These are phyloP conservation scores for Drosophila putrida DNA, from an alignment of 2,888 invertebrate genomes.

Conservation along the genomic window DNA sequence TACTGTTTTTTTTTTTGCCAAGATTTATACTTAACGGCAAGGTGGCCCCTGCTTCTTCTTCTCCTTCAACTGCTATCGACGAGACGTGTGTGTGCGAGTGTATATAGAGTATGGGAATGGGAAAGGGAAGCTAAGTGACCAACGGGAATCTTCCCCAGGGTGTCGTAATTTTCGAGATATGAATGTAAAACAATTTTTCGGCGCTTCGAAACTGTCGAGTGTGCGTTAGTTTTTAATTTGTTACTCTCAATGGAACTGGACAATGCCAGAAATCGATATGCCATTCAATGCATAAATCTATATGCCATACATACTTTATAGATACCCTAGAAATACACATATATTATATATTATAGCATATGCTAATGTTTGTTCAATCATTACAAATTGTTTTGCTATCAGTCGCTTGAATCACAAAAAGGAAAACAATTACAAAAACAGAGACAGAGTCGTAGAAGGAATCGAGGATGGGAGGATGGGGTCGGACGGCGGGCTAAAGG, in stretches of 20 bases:
- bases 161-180: slow-evolving; percentile 85
- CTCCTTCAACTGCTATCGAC: not conserved
- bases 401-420: slow-evolving; percentile 49
- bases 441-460: not conserved
- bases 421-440: slow-evolving; percentile 54
- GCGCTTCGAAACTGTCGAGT: slow-evolving; percentile 63
- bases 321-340: not conserved
- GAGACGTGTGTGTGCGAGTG: slow-evolving; percentile 13
- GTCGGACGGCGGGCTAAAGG: not conserved
- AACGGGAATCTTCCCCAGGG: slow-evolving; percentile 81
- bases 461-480: not conserved
- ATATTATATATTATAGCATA: not conserved
- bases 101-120: not conserved
- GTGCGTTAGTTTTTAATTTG: slow-evolving; percentile 68
- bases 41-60: slow-evolving; percentile 26
- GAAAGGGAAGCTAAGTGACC: slow-evolving; percentile 60
- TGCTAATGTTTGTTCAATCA: slow-evolving; percentile 39
- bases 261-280: slow-evolving; percentile 36
- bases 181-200: slow-evolving; percentile 85
- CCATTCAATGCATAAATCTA: slow-evolving; percentile 1
- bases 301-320: not conserved
- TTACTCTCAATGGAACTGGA: slow-evolving; percentile 48
- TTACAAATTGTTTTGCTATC: slow-evolving; percentile 49
- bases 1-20: slow-evolving; percentile 19
- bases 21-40: slow-evolving; percentile 67